These are phyloP conservation scores for Sarcophaga carnaria DNA, from an alignment of 2,888 invertebrate genomes.

Conservation along the genomic window DNA sequence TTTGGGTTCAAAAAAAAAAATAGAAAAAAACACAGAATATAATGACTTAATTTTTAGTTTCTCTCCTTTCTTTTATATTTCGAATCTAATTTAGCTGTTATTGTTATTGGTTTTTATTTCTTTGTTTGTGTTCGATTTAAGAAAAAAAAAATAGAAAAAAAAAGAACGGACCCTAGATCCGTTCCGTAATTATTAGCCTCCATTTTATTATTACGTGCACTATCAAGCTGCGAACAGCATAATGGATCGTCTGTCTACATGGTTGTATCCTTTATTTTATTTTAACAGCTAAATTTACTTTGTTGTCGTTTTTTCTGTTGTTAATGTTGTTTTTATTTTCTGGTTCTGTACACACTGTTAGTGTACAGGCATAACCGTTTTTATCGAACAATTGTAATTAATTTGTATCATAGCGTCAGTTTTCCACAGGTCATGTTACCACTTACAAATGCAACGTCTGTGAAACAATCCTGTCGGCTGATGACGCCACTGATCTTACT, in stretches of 20 bases:
- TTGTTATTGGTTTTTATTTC: conserved; percentile 35
- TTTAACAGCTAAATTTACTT: conserved; percentile 62
- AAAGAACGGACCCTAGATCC: conserved; percentile 56
- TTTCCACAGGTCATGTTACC: conserved; percentile 54
- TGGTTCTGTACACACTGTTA: not conserved
- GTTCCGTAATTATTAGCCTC: conserved; percentile 67
- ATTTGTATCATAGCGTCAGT: conserved; percentile 55
- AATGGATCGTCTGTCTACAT: conserved; percentile 18
- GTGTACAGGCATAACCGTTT: conserved; percentile 27
- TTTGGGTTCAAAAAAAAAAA: no score
- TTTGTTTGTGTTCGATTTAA: no score
- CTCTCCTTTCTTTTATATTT: conserved; percentile 5
- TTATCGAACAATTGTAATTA: conserved; percentile 61
- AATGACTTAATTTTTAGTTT: conserved; percentile 48
- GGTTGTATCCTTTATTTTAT: conserved; percentile 53
- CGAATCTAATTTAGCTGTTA: conserved; percentile 20
- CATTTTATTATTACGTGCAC: conserved; percentile 54
- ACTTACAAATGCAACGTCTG: conserved; percentile 49
- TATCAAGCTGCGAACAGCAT: conserved; percentile 22
- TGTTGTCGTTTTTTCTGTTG: not conserved
- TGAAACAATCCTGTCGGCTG: conserved; percentile 18
- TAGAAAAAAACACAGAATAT: not conserved
- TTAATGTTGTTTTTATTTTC: not conserved
- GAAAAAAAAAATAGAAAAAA: no score
- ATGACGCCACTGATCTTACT: conserved; percentile 67